Percentiles rank a stretch among this genome's conserved stretches.
These are phyloP conservation scores for Isoperla grammatica DNA, from an alignment of 2,888 invertebrate species.

Conservation along the genomic window DNA sequence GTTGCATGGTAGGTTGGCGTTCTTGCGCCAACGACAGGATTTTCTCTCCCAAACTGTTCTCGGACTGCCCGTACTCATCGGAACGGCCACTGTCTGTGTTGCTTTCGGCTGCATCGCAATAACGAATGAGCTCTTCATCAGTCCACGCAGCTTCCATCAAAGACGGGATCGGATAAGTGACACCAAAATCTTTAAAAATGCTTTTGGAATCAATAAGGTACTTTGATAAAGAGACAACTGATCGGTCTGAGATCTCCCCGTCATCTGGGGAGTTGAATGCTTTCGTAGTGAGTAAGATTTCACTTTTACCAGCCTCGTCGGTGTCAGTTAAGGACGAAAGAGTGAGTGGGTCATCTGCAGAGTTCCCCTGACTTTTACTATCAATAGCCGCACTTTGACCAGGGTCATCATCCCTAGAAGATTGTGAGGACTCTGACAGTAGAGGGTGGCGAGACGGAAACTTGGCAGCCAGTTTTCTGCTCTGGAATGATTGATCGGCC, in stretches of 20 bases:
- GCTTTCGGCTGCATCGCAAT: constrained; percentile 19
- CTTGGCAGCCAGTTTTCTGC: constrained; percentile 32
- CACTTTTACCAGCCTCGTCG: neutral
- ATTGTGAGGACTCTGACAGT: constrained; percentile 38
- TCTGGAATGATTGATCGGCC: constrained; percentile 31
- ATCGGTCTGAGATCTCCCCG: too few relatives aligned
- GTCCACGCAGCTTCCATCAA: constrained; percentile 23
- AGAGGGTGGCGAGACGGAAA: constrained; percentile 32
- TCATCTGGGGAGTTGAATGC: too few relatives aligned
- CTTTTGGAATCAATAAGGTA: too few relatives aligned
- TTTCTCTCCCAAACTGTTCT: constrained; percentile 24
- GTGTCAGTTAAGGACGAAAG: neutral
- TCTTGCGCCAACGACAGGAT: constrained; percentile 21
- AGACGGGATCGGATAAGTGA: constrained; percentile 19
- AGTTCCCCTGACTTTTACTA: constrained; percentile 30
- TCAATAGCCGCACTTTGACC: too few relatives aligned
- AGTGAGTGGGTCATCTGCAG: neutral
- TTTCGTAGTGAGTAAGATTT: too few relatives aligned
- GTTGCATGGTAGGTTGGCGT: constrained; percentile 29
- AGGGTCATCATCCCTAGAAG: constrained; percentile 8
- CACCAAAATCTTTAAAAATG: constrained; percentile 13
- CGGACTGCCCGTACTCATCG: constrained; percentile 17
- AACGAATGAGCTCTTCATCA: constrained; percentile 19
- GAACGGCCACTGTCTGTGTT: constrained; percentile 12
- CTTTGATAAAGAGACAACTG: too few relatives aligned